Percentiles rank a stretch among this genome's conserved stretches.
These are phyloP conservation scores for Staurois parvus DNA, from an alignment of 2,797 vertebrate genomes.

Conservation along the genomic window DNA sequence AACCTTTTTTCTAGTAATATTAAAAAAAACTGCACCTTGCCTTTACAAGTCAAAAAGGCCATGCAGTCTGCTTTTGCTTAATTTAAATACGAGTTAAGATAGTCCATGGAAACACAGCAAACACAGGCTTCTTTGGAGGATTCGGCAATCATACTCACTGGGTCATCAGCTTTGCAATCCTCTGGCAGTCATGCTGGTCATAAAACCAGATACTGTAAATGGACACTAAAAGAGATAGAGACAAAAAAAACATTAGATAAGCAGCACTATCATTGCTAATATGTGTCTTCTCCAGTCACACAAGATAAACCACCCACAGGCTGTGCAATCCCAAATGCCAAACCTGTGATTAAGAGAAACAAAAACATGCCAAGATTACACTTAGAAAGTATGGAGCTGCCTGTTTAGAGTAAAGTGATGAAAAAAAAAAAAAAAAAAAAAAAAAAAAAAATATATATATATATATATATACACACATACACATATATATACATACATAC, in stretches of 20 bases:
- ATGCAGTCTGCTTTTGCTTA: not conserved
- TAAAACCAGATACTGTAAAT: constrained; percentile 99
- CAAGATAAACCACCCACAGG: constrained; percentile 32
- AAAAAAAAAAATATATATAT: too few relatives aligned
- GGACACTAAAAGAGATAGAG: constrained; percentile 82
- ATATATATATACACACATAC: too few relatives aligned
- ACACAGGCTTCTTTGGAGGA: not conserved
- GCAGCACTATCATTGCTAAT: constrained; percentile 2
- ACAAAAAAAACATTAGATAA: constrained; percentile 47
- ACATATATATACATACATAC: too few relatives aligned
- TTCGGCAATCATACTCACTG: constrained; percentile 82
- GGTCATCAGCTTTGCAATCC: constrained; percentile 96
- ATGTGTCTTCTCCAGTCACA: constrained; percentile 26
- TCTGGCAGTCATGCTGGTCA: constrained; percentile 95
- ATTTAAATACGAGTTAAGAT: not conserved
- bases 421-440: too few relatives aligned
- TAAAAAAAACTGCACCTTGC: too few relatives aligned
- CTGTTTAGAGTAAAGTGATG: too few relatives aligned
- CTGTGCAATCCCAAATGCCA: not conserved
- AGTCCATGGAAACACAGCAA: not conserved
- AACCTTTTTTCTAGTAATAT: too few relatives aligned
- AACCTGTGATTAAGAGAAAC: too few relatives aligned
- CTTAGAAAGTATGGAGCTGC: too few relatives aligned
- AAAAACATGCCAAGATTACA: too few relatives aligned
- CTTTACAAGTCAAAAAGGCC: not conserved